A percentile compares a stretch with the other conserved stretches of the same genome.
phyloP scores from a whole-genome alignment of 2,888 invertebrate genomes.

The Epiblema foenella region DNA sequence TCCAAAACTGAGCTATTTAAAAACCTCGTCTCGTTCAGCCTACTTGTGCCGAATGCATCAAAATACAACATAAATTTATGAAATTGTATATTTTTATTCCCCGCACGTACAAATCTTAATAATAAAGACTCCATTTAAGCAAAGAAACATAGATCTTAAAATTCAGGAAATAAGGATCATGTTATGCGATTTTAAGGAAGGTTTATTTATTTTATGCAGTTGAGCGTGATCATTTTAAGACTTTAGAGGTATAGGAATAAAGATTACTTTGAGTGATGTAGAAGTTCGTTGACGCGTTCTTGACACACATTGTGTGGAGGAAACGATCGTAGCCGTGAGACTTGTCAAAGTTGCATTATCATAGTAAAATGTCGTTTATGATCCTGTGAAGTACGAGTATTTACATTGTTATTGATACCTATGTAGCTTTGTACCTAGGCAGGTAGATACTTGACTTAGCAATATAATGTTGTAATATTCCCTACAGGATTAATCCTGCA shows the following conservation, averaged over 20 bases:
- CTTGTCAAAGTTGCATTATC: constrained; percentile 52
- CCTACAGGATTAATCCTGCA: too few relatives aligned
- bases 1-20: constrained; percentile 22
- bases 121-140: neutral
- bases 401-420: constrained; percentile 1
- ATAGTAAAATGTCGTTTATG: neutral
- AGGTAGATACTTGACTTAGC: too few relatives aligned
- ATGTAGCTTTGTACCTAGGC: neutral
- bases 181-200: neutral
- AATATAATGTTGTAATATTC: too few relatives aligned
- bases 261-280: neutral
- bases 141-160: neutral
- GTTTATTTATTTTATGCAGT: constrained; percentile 26
- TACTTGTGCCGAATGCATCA: constrained; percentile 34
- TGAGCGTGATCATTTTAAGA: constrained; percentile 48
- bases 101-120: constrained; percentile 57
- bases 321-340: constrained; percentile 66
- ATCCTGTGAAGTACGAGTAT: neutral
- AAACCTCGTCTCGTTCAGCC: constrained; percentile 31
- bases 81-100: constrained; percentile 57
- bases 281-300: constrained; percentile 56
- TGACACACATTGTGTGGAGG: constrained; percentile 73
- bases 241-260: constrained; percentile 47
- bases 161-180: neutral
- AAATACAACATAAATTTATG: constrained; percentile 40